Percentiles rank a stretch among this genome's conserved stretches.
These are phyloP conservation scores for Drosophila stalkeri DNA, from an alignment of 2,888 invertebrate genomes.

Conservation along the genomic window DNA sequence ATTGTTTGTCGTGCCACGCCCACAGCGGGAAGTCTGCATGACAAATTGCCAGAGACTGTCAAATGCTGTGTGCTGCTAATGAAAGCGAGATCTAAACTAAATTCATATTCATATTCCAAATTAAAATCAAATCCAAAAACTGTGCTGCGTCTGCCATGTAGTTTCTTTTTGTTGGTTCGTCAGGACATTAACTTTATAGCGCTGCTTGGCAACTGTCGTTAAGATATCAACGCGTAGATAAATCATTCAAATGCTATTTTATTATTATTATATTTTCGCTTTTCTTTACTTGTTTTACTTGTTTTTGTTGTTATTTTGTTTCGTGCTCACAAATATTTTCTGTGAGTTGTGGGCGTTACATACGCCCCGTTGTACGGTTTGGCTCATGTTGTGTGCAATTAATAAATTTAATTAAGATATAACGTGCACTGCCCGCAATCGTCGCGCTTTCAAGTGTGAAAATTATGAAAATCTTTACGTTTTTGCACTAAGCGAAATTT, in stretches of 20 bases:
- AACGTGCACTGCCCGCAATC: constrained; percentile 54
- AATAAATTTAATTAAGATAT: constrained; percentile 81
- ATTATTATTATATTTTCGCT: constrained; percentile 10
- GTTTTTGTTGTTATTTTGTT: background rate
- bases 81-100: constrained; percentile 1
- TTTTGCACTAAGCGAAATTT: constrained; percentile 54
- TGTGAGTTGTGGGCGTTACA: constrained; percentile 50
- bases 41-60: constrained; percentile 19
- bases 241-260: constrained; percentile 56
- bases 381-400: constrained; percentile 77
- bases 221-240: constrained; percentile 62
- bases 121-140: background rate
- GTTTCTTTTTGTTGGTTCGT: background rate
- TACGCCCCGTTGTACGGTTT: constrained; percentile 56
- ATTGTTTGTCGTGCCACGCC: constrained; percentile 54
- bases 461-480: constrained; percentile 74
- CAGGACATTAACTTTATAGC: constrained; percentile 30
- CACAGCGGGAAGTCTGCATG: constrained; percentile 10
- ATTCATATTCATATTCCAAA: background rate
- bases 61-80: constrained; percentile 1
- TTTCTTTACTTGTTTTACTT: constrained; percentile 13
- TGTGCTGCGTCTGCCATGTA: background rate
- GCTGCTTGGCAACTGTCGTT: constrained; percentile 29
- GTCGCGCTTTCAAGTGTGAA: constrained; percentile 74
- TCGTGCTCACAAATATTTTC: background rate